These are phyloP conservation scores for Rhopilema esculentum DNA, from an alignment of 30 jellyfish, hydroid and myxozoan genomes.

Conservation along the genomic window DNA sequence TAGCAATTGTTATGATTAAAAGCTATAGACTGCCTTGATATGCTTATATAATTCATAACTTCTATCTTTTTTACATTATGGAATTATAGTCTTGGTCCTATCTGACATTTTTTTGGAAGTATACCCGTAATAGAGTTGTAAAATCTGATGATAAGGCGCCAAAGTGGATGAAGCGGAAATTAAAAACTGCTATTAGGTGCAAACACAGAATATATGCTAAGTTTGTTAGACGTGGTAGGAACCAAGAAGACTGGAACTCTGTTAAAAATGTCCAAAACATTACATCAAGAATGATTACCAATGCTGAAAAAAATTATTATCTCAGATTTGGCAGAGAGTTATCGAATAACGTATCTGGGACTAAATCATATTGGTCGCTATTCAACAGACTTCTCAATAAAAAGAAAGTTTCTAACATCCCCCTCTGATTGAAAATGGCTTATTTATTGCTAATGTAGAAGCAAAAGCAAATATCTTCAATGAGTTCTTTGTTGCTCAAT, in stretches of 20 bases:
- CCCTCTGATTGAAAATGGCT: constrained; percentile 13
- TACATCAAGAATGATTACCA: constrained; percentile 42
- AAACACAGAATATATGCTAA: constrained; percentile 48
- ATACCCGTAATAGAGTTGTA: too few relatives aligned
- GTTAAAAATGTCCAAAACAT: constrained; percentile 22
- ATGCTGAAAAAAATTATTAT: constrained; percentile 29
- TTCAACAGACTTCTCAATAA: constrained; percentile 33
- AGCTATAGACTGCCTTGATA: too few relatives aligned
- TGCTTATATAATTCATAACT: too few relatives aligned
- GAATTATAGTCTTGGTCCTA: constrained; percentile 15
- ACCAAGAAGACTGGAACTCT: constrained; percentile 52
- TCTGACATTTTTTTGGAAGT: background rate
- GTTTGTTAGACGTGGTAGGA: constrained; percentile 45
- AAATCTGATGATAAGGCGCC: constrained; percentile 51
- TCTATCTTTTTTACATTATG: constrained; percentile 14
- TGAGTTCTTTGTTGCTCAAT: constrained; percentile 25
- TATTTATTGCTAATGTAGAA: constrained; percentile 18
- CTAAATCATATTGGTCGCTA: constrained; percentile 10
- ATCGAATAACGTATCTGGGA: constrained; percentile 1
- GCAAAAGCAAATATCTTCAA: constrained; percentile 22
- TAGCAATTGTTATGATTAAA: too few relatives aligned
- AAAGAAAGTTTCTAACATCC: constrained; percentile 10
- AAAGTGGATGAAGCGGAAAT: constrained; percentile 51
- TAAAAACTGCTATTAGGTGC: constrained; percentile 53
- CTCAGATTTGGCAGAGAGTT: constrained; percentile 38